Evolutionary conservation across 2,113 vertebrate genomes (phyloP).

Genomic region (Butorides virescens): DNA sequence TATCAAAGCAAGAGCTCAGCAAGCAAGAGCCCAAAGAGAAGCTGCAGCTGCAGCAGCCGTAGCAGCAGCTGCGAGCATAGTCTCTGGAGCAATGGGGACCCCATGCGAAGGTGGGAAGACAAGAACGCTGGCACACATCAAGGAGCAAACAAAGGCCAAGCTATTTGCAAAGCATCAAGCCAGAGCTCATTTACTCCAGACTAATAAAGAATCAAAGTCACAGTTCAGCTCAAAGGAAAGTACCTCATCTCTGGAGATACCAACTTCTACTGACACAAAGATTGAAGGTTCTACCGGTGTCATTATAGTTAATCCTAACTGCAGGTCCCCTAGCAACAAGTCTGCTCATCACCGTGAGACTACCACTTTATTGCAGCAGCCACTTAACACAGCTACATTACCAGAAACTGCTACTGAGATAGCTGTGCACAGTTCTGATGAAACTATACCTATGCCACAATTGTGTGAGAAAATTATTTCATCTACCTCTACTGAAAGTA

Average conservation of each 20-base stretch:
- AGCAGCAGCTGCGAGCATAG: constrained; percentile 79
- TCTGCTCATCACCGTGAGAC: constrained; percentile 73
- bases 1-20: constrained; percentile 86
- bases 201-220: constrained; percentile 71
- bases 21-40: constrained; percentile 84
- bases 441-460: constrained; percentile 73
- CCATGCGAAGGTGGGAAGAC: constrained; percentile 79
- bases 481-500: constrained; percentile 83
- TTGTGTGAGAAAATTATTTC: constrained; percentile 79
- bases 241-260: constrained; percentile 63
- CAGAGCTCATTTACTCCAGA: constrained; percentile 77
- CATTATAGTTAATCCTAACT: constrained; percentile 85
- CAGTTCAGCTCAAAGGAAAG: constrained; percentile 73
- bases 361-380: constrained; percentile 63
- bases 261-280: constrained; percentile 69
- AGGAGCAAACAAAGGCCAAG: constrained; percentile 86
- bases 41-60: constrained; percentile 82
- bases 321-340: constrained; percentile 82
- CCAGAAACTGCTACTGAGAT: constrained; percentile 76
- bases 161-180: constrained; percentile 84
- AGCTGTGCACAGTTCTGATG: constrained; percentile 72
- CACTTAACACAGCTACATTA: constrained; percentile 66
- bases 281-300: constrained; percentile 81
- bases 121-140: constrained; percentile 82
- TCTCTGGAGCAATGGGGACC: constrained; percentile 77